Evolutionary conservation across 2,888 invertebrate genomes (phyloP).

Genomic region (Odontocolon sp.): DNA sequence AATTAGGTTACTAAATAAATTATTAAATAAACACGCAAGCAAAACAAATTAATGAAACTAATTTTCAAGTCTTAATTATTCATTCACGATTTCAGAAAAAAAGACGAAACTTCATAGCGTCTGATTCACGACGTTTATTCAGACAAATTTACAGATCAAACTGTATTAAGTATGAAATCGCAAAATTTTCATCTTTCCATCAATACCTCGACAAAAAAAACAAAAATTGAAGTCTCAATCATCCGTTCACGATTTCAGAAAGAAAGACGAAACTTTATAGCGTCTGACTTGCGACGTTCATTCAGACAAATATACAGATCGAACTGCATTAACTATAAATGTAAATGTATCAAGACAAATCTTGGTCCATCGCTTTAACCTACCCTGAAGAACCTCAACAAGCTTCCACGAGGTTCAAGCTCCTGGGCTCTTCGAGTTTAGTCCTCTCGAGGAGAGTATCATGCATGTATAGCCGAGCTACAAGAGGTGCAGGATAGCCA

Average conservation of each 20-base stretch:
- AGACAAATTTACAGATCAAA: not conserved
- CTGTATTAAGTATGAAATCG: too few species aligned
- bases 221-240: too few species aligned
- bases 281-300: not conserved
- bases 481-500: not conserved
- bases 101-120: not conserved
- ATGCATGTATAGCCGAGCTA: not conserved
- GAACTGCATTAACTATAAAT: not conserved
- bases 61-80: too few species aligned
- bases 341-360: too few species aligned
- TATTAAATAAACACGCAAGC: too few species aligned
- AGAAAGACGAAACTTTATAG: not conserved
- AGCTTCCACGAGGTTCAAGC: slow-evolving; percentile 17
- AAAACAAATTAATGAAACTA: too few species aligned
- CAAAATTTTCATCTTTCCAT: too few species aligned
- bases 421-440: not conserved
- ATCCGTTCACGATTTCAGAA: too few species aligned
- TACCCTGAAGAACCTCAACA: not conserved
- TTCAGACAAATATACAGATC: not conserved
- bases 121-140: not conserved
- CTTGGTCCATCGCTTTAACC: not conserved
- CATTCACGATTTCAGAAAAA: too few species aligned
- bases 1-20: too few species aligned
- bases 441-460: slow-evolving; percentile 9
- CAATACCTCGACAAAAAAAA: too few species aligned